Evolutionary conservation across 2,888 invertebrate species (phyloP).

Genomic region (Pheosia gnoma): DNA sequence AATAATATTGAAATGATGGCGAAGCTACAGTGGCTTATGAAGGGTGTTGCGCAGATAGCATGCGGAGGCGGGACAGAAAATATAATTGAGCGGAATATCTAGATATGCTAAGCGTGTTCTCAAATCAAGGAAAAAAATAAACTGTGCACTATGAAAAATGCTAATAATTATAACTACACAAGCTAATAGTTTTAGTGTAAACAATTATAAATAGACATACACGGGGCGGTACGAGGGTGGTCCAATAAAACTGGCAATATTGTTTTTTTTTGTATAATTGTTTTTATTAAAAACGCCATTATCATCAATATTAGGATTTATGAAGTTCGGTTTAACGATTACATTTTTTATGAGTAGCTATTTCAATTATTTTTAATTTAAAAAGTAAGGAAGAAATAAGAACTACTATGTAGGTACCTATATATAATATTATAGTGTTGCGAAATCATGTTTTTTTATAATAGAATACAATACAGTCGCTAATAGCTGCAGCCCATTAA

Average conservation of each 20-base stretch:
- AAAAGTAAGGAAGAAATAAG: conserved; percentile 75
- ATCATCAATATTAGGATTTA: conserved; percentile 84
- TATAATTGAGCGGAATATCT: conserved; percentile 49
- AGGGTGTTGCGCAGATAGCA: conserved; percentile 68
- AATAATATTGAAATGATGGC: conserved; percentile 77
- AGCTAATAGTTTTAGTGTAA: conserved; percentile 27
- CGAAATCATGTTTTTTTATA: conserved; percentile 43
- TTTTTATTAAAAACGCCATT: conserved; percentile 85
- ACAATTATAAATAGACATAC: conserved; percentile 26
- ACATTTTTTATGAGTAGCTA: conserved; percentile 83
- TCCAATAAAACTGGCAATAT: conserved; percentile 75
- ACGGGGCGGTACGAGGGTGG: conserved; percentile 31
- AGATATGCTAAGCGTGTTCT: conserved; percentile 58
- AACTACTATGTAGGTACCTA: conserved; percentile 57
- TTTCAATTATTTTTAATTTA: conserved; percentile 73
- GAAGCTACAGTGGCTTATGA: conserved; percentile 81
- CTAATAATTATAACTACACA: conserved; percentile 36
- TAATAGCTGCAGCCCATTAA: conserved; percentile 59
- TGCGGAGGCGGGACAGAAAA: conserved; percentile 63
- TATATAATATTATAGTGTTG: conserved; percentile 52
- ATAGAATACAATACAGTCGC: conserved; percentile 41
- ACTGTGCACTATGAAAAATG: conserved; percentile 46
- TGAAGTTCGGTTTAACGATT: conserved; percentile 84
- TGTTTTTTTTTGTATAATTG: conserved; percentile 74
- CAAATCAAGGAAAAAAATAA: conserved; percentile 44